phyloP scores from a whole-genome alignment of 2,113 vertebrate species.

The Erpornis zantholeuca region DNA sequence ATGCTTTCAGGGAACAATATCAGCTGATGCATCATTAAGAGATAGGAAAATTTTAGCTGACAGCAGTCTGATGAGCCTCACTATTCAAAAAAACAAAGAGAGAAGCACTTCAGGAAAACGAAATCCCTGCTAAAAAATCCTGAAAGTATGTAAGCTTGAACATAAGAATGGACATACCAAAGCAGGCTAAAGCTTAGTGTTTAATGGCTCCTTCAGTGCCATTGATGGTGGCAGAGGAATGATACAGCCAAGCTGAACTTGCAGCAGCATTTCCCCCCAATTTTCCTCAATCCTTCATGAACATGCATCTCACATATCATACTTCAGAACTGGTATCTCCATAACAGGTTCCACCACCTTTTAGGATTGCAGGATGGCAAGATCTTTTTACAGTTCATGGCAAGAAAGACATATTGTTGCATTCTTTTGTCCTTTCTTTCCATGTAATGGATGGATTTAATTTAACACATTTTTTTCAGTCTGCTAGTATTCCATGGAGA shows the following conservation, averaged over 20 bases:
- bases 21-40: background rate
- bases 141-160: background rate
- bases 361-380: background rate
- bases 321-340: background rate
- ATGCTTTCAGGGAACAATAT: background rate
- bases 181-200: background rate
- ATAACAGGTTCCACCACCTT: accelerated
- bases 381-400: background rate
- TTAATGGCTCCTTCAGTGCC: background rate
- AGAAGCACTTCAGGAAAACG: background rate
- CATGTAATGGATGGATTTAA: background rate
- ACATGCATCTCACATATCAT: accelerated
- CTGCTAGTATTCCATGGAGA: background rate
- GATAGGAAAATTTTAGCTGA: background rate
- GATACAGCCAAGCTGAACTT: background rate
- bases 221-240: background rate
- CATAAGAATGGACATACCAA: background rate
- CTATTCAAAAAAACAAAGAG: background rate
- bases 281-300: background rate
- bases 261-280: background rate
- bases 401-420: background rate
- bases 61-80: background rate
- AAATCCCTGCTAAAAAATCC: background rate
- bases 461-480: background rate
- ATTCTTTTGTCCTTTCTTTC: background rate